Conservation (phyloP, 2,113 vertebrate genomes). For the Plecotus auritus region DNA sequence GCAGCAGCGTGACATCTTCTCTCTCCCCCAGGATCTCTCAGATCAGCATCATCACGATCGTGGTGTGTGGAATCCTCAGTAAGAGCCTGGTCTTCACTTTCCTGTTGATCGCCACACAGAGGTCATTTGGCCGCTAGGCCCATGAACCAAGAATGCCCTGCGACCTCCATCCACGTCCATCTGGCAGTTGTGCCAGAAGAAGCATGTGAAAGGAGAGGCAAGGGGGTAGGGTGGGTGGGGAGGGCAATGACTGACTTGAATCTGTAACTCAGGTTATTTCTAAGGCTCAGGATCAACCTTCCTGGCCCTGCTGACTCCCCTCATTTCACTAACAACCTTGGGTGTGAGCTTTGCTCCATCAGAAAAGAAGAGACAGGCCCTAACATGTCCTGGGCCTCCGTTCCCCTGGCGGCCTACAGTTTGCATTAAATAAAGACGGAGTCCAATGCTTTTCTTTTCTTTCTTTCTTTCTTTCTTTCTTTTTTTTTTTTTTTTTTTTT, state of each 20-base stretch:
- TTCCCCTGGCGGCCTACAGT: background rate
- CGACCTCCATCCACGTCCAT: background rate
- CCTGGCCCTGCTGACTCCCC: background rate
- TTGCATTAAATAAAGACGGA: background rate
- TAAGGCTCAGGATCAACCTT: background rate
- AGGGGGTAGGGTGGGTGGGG: accelerated
- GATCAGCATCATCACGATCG: background rate
- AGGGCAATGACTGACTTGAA: background rate
- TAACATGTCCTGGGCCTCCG: no score
- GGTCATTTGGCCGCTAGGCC: background rate
- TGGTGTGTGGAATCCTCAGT: conserved; percentile 36
- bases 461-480: no score
- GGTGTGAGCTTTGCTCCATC: background rate
- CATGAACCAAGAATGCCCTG: background rate
- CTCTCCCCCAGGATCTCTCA: background rate
- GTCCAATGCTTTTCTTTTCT: background rate
- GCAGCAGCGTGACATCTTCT: accelerated
- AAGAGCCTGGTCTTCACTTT: conserved; percentile 56
- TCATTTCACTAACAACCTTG: background rate
- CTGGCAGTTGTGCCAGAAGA: background rate
- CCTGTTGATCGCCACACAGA: background rate
- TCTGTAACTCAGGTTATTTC: background rate
- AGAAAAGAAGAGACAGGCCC: background rate
- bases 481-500: no score
- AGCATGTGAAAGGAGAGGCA: no score